These are phyloP conservation scores for Tragelaphus strepsiceros DNA, from an alignment of 2,113 vertebrate species.

Conservation along the genomic window DNA sequence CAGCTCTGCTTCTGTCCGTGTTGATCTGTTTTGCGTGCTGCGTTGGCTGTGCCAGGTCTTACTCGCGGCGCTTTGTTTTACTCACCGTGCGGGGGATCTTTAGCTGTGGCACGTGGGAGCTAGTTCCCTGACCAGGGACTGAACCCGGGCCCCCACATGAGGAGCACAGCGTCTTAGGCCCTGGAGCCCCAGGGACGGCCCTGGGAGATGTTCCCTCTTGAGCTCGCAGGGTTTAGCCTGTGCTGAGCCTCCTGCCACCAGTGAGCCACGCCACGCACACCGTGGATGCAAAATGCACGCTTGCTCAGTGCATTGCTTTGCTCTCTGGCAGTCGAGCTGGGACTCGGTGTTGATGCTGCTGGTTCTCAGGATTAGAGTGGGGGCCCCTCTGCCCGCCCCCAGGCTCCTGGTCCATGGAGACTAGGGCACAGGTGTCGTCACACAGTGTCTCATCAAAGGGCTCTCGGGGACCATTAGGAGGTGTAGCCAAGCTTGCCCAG, in stretches of 20 bases:
- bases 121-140: not conserved
- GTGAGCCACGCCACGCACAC: not conserved
- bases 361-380: not conserved
- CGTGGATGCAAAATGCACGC: not conserved
- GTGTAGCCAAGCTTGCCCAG: not conserved
- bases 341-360: not conserved
- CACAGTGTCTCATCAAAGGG: not conserved
- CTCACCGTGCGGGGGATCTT: not conserved
- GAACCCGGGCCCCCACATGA: not conserved
- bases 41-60: not conserved
- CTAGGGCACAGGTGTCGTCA: not conserved
- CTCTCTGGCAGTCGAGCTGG: not conserved
- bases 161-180: not conserved
- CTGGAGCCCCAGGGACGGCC: not conserved
- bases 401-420: not conserved
- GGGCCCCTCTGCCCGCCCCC: not conserved
- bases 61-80: not conserved
- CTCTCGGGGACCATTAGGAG: not conserved
- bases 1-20: not conserved
- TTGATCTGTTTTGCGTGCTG: fast-evolving
- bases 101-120: not conserved
- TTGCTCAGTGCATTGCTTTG: not conserved
- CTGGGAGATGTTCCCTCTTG: not conserved
- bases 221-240: not conserved
- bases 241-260: not conserved